Conservation (phyloP, 2,888 invertebrate species). For the Philhelius pedissequus region DNA sequence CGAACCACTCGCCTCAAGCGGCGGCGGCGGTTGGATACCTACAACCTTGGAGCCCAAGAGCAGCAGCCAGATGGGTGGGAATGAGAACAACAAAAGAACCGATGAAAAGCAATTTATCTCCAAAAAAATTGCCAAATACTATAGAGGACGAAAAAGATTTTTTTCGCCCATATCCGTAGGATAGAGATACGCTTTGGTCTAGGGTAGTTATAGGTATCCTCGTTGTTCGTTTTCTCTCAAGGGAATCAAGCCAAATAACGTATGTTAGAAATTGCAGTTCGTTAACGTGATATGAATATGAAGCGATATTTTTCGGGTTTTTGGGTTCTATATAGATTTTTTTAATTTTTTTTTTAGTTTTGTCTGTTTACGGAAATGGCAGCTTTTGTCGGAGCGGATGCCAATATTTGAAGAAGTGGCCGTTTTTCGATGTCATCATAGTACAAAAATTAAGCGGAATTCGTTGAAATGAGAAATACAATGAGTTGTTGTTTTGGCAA, state of each 20-base stretch:
- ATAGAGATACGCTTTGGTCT: not conserved
- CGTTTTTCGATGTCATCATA: conserved; percentile 7
- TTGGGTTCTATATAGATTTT: conserved; percentile 14
- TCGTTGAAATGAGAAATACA: conserved; percentile 49
- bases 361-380: conserved; percentile 34
- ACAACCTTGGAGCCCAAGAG: not conserved
- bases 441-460: conserved; percentile 42
- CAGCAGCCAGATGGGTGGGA: too few relatives aligned
- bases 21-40: not conserved
- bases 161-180: not conserved
- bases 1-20: conserved; percentile 43
- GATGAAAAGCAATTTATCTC: conserved; percentile 44
- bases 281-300: conserved; percentile 67
- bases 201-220: not conserved
- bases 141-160: conserved; percentile 20
- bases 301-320: conserved; percentile 48
- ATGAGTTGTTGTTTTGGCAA: conserved; percentile 61
- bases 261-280: conserved; percentile 66
- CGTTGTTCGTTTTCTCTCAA: conserved; percentile 12
- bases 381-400: conserved; percentile 21
- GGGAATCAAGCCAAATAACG: conserved; percentile 63
- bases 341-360: not conserved
- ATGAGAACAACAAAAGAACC: conserved; percentile 19
- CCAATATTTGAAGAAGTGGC: conserved; percentile 41
- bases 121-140: conserved; percentile 48